phyloP scores from a whole-genome alignment of 1,140 invertebrate species.

The Latrodectus geometricus region DNA sequence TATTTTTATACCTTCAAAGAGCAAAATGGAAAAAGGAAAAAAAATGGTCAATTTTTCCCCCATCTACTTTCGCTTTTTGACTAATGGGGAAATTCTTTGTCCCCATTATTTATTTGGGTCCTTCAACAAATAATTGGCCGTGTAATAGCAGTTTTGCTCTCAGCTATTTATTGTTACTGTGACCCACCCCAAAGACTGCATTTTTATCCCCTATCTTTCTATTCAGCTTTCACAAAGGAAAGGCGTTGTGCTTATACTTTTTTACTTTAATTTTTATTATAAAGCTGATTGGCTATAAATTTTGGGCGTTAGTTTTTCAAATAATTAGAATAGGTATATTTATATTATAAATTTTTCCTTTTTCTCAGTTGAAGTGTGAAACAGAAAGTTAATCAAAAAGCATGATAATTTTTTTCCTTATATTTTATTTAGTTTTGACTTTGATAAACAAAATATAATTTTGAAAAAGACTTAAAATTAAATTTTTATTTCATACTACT shows the following conservation, averaged over 20 bases:
- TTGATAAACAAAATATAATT: no score
- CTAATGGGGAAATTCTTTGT: constrained; percentile 50
- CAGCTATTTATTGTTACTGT: constrained; percentile 42
- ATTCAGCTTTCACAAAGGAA: constrained; percentile 13
- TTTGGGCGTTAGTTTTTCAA: neutral
- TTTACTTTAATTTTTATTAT: constrained; percentile 50
- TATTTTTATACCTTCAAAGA: neutral
- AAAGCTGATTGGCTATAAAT: constrained; percentile 50
- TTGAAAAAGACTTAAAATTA: no score
- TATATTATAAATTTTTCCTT: no score
- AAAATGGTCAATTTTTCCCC: neutral
- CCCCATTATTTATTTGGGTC: constrained; percentile 57
- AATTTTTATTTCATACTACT: no score
- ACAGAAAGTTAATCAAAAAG: no score
- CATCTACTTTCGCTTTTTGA: constrained; percentile 34
- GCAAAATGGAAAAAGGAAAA: constrained; percentile 19
- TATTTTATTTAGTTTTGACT: no score
- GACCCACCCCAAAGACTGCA: neutral
- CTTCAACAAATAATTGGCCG: constrained; percentile 58
- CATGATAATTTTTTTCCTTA: no score
- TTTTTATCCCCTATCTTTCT: neutral
- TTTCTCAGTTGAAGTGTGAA: no score
- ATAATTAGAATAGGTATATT: no score
- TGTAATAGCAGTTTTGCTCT: constrained; percentile 55
- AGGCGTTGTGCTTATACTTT: neutral